Percentiles rank a stretch among this genome's conserved stretches.
phyloP scores from a whole-genome alignment of 2,113 vertebrate genomes.

The Cettia cetti region DNA sequence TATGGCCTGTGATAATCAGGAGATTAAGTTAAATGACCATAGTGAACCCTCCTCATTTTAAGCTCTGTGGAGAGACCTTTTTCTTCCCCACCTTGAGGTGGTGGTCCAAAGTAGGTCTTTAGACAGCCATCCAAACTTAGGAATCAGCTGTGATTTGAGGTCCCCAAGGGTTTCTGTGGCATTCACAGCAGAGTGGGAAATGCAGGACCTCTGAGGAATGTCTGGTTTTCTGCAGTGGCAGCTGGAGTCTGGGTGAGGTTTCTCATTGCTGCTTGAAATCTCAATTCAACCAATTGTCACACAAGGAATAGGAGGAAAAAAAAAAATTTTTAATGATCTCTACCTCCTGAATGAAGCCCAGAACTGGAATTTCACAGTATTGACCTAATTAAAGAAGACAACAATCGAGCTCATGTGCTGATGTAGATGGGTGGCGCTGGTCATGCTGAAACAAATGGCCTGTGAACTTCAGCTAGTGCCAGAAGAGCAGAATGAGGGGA shows the following conservation, averaged over 20 bases:
- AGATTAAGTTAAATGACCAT: not conserved
- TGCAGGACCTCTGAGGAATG: not conserved
- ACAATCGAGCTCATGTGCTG: fast-evolving
- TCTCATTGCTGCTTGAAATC: not conserved
- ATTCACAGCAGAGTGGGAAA: not conserved
- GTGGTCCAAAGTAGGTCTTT: not conserved
- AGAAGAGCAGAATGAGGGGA: not conserved
- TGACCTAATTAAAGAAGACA: not conserved
- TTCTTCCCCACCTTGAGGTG: not conserved
- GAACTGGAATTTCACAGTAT: not conserved
- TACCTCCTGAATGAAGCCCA: not conserved
- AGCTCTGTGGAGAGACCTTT: not conserved
- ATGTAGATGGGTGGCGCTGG: not conserved
- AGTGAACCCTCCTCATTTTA: not conserved
- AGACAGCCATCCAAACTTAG: not conserved
- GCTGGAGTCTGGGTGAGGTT: not conserved
- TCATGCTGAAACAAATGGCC: not conserved
- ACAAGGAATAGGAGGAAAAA: not conserved
- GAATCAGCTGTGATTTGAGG: not conserved
- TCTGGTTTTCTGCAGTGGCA: not conserved
- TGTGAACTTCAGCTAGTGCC: not conserved
- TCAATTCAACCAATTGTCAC: not conserved
- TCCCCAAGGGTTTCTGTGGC: not conserved
- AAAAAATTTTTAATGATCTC: not conserved
- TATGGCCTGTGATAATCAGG: not conserved